A percentile compares a stretch with the other conserved stretches of the same genome.
Evolutionary conservation across 1,140 invertebrate genomes (phyloP).

Genomic region (Ectropis grisescens): DNA sequence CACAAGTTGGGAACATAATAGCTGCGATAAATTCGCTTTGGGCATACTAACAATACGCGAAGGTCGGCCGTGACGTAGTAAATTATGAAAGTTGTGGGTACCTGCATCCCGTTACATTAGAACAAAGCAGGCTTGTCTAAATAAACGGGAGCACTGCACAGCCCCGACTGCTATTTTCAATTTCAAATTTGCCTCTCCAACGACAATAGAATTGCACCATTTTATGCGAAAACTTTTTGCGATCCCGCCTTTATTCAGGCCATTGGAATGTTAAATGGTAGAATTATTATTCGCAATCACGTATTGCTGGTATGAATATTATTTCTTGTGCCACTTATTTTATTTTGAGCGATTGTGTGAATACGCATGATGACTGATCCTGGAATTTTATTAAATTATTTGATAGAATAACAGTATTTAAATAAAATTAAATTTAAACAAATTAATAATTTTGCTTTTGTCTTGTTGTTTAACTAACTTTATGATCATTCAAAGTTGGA

Average conservation of each 20-base stretch:
- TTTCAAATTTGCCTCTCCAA: constrained; percentile 37
- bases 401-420: no score
- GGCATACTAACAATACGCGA: background rate
- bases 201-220: constrained; percentile 33
- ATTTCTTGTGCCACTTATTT: no score
- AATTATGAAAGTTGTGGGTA: constrained; percentile 34
- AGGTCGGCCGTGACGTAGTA: constrained; percentile 16
- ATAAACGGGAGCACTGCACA: constrained; percentile 31
- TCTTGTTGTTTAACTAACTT: no score
- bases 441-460: no score
- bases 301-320: no score
- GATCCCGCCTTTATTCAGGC: constrained; percentile 15
- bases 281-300: constrained; percentile 1
- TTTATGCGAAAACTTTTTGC: constrained; percentile 30
- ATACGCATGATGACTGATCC: no score
- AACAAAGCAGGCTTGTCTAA: constrained; percentile 30
- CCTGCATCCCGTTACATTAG: constrained; percentile 32
- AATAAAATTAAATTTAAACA: no score
- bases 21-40: no score
- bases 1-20: no score
- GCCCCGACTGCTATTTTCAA: constrained; percentile 37
- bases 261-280: constrained; percentile 6
- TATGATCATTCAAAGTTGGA: no score
- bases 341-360: no score
- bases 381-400: no score